Conservation (phyloP, 2,888 invertebrate species). For the Thymelicus lineola region DNA sequence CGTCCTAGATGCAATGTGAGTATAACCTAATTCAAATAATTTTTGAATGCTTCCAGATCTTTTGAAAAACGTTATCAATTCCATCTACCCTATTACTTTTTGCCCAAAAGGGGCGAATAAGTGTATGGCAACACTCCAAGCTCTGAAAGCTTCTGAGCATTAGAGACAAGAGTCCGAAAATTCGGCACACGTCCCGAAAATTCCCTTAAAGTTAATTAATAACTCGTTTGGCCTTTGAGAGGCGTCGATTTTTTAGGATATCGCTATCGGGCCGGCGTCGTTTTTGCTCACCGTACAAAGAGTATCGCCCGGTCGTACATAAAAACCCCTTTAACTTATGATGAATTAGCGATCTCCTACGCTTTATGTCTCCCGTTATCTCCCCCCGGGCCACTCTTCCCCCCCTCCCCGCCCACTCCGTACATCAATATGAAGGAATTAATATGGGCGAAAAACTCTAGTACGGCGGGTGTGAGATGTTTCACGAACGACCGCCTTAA, state of each 20-base stretch:
- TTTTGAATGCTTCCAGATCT: conserved; percentile 37
- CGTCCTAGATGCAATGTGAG: conserved; percentile 12
- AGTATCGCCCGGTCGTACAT: conserved; percentile 70
- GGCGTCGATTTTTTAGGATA: conserved; percentile 58
- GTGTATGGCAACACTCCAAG: conserved; percentile 39
- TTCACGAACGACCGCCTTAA: conserved; percentile 11
- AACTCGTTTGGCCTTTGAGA: conserved; percentile 67
- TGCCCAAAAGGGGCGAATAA: conserved; percentile 35
- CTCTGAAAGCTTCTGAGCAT: conserved; percentile 37
- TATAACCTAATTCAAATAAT: conserved; percentile 35
- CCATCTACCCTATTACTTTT: conserved; percentile 39
- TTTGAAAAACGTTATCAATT: conserved; percentile 38
- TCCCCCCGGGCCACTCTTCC: conserved; percentile 49
- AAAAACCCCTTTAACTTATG: conserved; percentile 86
- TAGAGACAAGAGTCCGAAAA: conserved; percentile 38
- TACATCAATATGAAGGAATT: conserved; percentile 81
- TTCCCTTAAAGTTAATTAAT: conserved; percentile 76
- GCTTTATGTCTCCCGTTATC: conserved; percentile 84
- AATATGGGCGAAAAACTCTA: conserved; percentile 76
- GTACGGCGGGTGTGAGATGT: conserved; percentile 9
- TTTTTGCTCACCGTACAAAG: conserved; percentile 77
- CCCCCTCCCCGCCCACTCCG: conserved; percentile 52
- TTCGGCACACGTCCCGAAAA: conserved; percentile 46
- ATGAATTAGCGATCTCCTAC: conserved; percentile 85
- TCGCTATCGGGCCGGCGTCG: conserved; percentile 66